A percentile compares a stretch with the other conserved stretches of the same genome.
Evolutionary conservation across 1,140 invertebrate species (phyloP).

Genomic region (Lysiphlebus fabarum): DNA sequence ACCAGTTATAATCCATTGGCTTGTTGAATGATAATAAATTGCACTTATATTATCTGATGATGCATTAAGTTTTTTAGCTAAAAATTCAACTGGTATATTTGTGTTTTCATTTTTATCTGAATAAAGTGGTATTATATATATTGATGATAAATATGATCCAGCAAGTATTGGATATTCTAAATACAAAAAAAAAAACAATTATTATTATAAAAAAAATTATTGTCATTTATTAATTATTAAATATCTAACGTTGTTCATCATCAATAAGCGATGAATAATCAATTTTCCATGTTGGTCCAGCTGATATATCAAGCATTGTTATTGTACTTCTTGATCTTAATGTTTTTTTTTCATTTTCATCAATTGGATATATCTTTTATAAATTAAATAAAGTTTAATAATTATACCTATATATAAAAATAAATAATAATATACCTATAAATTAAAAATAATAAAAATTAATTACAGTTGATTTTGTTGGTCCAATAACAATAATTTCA

Average conservation of each 20-base stretch:
- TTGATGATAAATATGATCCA: slow-evolving; percentile 29
- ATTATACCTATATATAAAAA: too few species aligned
- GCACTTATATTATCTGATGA: slow-evolving; percentile 27
- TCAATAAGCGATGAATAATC: slow-evolving; percentile 25
- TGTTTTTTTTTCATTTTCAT: slow-evolving; percentile 17
- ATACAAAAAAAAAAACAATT: too few species aligned
- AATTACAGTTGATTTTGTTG: slow-evolving; percentile 25
- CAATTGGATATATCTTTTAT: slow-evolving; percentile 21
- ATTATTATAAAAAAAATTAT: neutral
- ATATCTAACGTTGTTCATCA: neutral
- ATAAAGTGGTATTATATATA: slow-evolving; percentile 30
- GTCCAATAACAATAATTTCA: slow-evolving; percentile 27
- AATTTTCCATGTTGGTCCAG: slow-evolving; percentile 28
- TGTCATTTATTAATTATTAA: slow-evolving; percentile 4
- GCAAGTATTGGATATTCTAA: slow-evolving; percentile 21
- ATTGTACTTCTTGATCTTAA: slow-evolving; percentile 19
- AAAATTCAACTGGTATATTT: slow-evolving; percentile 18
- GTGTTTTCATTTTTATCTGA: slow-evolving; percentile 13
- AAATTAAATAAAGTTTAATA: neutral
- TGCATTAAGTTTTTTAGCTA: slow-evolving; percentile 23
- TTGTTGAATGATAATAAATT: slow-evolving; percentile 25
- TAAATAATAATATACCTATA: neutral
- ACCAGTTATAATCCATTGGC: slow-evolving; percentile 33
- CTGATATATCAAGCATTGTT: slow-evolving; percentile 26
- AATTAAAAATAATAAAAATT: slow-evolving; percentile 3